phyloP scores from a whole-genome alignment of 2,797 vertebrate species.

The Micromesistius poutassou region DNA sequence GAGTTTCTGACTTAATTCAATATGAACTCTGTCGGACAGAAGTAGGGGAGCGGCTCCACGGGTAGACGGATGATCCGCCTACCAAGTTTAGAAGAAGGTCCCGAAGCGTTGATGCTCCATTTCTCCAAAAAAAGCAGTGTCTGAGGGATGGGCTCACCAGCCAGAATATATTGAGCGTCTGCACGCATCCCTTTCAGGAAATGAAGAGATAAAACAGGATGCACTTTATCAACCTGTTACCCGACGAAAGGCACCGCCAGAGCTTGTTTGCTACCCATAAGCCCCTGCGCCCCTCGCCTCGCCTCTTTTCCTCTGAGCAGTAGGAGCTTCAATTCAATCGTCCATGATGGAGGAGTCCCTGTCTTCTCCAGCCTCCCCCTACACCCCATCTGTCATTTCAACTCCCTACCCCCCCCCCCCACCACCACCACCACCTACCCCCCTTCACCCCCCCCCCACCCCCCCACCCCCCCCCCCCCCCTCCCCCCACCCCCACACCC shows the following conservation, averaged over 20 bases:
- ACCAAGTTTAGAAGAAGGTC: neutral
- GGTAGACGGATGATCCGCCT: neutral
- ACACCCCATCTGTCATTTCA: slow-evolving; percentile 24
- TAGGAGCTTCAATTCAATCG: slow-evolving; percentile 19
- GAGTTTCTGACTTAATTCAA: neutral
- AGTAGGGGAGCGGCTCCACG: neutral
- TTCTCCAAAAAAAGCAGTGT: neutral
- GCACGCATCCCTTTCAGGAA: slow-evolving; percentile 8
- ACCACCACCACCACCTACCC: slow-evolving; percentile 11
- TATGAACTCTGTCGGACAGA: neutral
- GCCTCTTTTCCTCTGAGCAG: slow-evolving; percentile 2
- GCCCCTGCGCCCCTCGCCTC: neutral
- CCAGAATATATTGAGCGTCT: neutral
- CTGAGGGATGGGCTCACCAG: neutral
- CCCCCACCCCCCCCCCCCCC: too few species aligned
- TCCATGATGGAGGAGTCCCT: slow-evolving; percentile 11
- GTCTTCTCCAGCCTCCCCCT: slow-evolving; percentile 15
- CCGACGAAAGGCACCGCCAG: neutral
- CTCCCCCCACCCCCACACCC: too few species aligned
- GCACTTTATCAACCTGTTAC: slow-evolving; percentile 3
- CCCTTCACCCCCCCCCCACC: too few species aligned
- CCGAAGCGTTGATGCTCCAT: neutral
- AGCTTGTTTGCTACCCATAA: neutral
- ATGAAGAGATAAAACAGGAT: neutral
- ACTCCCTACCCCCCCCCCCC: slow-evolving; percentile 1